A percentile compares a stretch with the other conserved stretches of the same genome.
Evolutionary conservation across 2,113 vertebrate species (phyloP).

Genomic region (Mesocricetus auratus): DNA sequence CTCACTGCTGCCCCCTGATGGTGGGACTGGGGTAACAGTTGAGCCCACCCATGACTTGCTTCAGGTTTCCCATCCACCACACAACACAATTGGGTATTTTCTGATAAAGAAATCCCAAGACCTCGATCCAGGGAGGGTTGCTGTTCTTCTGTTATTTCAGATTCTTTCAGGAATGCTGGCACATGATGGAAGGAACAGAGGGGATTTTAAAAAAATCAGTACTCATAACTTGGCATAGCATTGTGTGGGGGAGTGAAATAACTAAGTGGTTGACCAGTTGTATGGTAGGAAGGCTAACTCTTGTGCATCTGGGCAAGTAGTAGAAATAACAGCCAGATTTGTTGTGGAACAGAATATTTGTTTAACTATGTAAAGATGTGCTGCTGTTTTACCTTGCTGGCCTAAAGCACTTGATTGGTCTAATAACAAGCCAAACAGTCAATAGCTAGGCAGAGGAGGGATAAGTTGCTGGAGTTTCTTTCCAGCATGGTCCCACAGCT

Average conservation of each 20-base stretch:
- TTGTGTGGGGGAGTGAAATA: neutral
- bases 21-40: neutral
- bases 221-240: neutral
- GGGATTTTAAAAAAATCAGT: neutral
- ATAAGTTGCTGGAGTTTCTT: too few relatives aligned
- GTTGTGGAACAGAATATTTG: too few relatives aligned
- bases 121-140: neutral
- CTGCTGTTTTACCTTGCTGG: too few relatives aligned
- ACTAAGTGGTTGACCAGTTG: neutral
- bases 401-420: too few relatives aligned
- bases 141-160: neutral
- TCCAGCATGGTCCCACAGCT: too few relatives aligned
- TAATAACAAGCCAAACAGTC: too few relatives aligned
- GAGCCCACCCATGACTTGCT: too few relatives aligned
- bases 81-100: neutral
- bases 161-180: neutral
- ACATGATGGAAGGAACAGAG: neutral
- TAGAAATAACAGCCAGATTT: neutral
- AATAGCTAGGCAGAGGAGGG: too few relatives aligned
- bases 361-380: too few relatives aligned
- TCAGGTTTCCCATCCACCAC: neutral
- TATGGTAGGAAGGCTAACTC: neutral
- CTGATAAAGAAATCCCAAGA: neutral
- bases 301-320: neutral
- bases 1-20: neutral